Percentiles rank a stretch among this genome's conserved stretches.
These are phyloP conservation scores for Chrysaora quinquecirrha DNA, from an alignment of 30 jellyfish, hydroid and myxozoan species.

Conservation along the genomic window DNA sequence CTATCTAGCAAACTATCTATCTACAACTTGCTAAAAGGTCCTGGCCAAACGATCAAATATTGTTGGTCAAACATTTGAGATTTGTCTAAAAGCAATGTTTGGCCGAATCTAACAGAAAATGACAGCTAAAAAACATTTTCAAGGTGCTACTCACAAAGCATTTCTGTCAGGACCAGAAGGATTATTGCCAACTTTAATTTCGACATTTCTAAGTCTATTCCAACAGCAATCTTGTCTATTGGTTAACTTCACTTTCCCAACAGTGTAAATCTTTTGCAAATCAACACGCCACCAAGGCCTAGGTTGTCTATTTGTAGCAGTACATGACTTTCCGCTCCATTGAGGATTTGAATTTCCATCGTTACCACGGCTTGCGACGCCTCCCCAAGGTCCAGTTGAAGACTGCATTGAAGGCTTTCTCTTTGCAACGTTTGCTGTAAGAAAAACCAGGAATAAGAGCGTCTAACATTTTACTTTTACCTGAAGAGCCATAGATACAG, in stretches of 20 bases:
- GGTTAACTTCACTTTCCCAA: constrained; percentile 36
- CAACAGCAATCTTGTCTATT: constrained; percentile 57
- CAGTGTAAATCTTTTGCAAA: neutral
- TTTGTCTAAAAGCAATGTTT: no score
- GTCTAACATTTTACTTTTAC: neutral
- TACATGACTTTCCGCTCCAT: constrained; percentile 42
- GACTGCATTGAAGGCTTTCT: constrained; percentile 58
- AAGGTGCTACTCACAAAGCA: constrained; percentile 28
- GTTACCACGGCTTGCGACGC: constrained; percentile 40
- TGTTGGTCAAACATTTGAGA: no score
- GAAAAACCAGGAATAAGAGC: neutral
- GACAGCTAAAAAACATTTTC: no score
- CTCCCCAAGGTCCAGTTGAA: constrained; percentile 60
- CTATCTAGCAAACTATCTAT: no score
- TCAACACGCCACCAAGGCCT: constrained; percentile 79
- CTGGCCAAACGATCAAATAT: no score
- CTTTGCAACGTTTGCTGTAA: constrained; percentile 41
- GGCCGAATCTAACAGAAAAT: no score
- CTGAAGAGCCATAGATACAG: neutral
- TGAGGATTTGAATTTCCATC: constrained; percentile 56
- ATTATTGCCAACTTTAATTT: constrained; percentile 38
- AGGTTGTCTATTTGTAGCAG: constrained; percentile 36
- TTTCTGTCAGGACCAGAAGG: constrained; percentile 37
- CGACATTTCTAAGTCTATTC: constrained; percentile 36
- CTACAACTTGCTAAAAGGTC: no score